Evolutionary conservation across 2,113 vertebrate species (phyloP).

Genomic region (Ciconia stormi): DNA sequence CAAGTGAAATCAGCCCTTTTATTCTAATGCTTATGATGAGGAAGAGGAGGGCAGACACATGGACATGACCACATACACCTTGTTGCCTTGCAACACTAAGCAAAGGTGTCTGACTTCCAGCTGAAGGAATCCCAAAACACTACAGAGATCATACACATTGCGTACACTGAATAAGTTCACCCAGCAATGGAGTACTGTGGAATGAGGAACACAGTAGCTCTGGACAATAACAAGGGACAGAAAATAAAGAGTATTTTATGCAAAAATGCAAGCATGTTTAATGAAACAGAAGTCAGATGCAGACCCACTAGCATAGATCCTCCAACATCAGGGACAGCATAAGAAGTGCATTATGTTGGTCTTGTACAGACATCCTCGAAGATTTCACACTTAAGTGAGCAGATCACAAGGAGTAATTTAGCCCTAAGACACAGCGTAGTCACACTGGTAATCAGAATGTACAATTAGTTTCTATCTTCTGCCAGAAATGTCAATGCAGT

Average conservation of each 20-base stretch:
- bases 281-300: not conserved
- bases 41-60: not conserved
- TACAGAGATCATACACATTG: not conserved
- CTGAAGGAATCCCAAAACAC: not conserved
- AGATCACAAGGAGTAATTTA: conserved; percentile 4
- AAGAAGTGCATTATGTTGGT: not conserved
- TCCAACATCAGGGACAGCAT: not conserved
- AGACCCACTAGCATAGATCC: not conserved
- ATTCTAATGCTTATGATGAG: not conserved
- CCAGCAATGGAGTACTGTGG: not conserved
- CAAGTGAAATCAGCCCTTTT: not conserved
- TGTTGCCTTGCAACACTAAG: not conserved
- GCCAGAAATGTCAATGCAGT: not conserved
- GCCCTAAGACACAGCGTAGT: not conserved
- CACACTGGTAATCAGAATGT: not conserved
- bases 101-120: not conserved
- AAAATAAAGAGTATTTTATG: not conserved
- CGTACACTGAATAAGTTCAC: not conserved
- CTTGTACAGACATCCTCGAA: not conserved
- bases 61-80: not conserved
- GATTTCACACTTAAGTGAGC: not conserved
- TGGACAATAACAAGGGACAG: not conserved
- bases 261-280: not conserved
- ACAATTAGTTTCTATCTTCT: conserved; percentile 28
- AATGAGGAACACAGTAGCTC: not conserved